Evolutionary conservation across 2,113 vertebrate species (phyloP).

Genomic region (Megaceryle maxima): DNA sequence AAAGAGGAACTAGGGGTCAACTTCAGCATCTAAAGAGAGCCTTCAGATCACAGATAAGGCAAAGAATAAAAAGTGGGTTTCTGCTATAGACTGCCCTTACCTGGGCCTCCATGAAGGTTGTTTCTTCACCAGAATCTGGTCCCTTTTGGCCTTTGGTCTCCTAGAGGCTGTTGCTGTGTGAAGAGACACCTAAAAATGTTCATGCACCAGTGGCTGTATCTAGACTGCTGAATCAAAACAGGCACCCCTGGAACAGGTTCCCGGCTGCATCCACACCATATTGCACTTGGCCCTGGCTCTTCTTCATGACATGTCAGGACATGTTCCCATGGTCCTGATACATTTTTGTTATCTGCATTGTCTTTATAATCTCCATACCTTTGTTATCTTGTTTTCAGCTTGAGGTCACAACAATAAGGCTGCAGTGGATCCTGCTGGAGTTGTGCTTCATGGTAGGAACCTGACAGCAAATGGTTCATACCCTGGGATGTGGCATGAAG

Average conservation of each 20-base stretch:
- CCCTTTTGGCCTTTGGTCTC: background rate
- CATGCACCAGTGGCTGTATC: background rate
- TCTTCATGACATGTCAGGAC: background rate
- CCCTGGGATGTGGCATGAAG: background rate
- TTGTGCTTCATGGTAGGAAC: background rate
- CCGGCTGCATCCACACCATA: fast-evolving
- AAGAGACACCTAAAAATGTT: background rate
- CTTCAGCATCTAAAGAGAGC: background rate
- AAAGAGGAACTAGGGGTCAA: background rate
- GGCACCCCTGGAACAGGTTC: background rate
- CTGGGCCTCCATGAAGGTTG: background rate
- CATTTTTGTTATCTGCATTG: background rate
- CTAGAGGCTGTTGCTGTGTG: background rate
- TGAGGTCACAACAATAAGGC: background rate
- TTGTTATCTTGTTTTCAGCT: background rate
- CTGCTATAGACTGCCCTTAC: background rate
- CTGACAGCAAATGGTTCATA: background rate
- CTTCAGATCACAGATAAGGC: background rate
- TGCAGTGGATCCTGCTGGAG: background rate
- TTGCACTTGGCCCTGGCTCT: background rate
- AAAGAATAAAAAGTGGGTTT: background rate
- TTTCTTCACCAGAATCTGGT: background rate
- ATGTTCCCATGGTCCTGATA: background rate
- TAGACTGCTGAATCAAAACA: background rate
- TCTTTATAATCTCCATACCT: background rate